Conservation (phyloP, 1,140 invertebrate genomes). For the Calycopis cecrops region DNA sequence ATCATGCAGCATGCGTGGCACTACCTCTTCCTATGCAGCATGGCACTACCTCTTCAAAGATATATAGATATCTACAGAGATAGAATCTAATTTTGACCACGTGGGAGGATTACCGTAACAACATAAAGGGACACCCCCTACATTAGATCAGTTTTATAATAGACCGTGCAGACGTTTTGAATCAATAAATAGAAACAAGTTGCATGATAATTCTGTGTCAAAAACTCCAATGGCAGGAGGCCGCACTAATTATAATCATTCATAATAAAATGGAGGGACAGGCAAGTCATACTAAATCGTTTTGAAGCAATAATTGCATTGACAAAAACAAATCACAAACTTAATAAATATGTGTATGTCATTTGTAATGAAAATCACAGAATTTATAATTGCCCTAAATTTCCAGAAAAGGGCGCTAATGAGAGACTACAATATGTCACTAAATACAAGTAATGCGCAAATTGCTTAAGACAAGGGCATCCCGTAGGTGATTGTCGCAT, state of each 20-base stretch:
- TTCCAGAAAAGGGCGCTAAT: constrained; percentile 25
- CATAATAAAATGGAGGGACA: constrained; percentile 13
- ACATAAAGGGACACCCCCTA: constrained; percentile 19
- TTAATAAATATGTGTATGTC: constrained; percentile 20
- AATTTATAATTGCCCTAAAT: constrained; percentile 31
- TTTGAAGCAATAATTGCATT: constrained; percentile 16
- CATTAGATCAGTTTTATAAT: constrained; percentile 28
- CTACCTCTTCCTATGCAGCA: no score
- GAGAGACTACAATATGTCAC: constrained; percentile 22
- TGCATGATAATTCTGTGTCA: constrained; percentile 11
- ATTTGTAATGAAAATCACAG: constrained; percentile 23
- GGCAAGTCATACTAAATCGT: constrained; percentile 17
- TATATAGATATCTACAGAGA: no score
- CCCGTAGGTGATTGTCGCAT: constrained; percentile 22
- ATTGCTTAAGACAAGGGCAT: constrained; percentile 30
- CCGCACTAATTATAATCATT: neutral
- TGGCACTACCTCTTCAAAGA: constrained; percentile 32
- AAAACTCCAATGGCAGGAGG: constrained; percentile 12
- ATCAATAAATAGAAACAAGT: constrained; percentile 13
- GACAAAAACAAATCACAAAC: constrained; percentile 8
- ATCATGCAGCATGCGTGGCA: no score
- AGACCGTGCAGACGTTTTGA: constrained; percentile 28
- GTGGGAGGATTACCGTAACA: constrained; percentile 32
- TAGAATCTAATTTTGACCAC: constrained; percentile 27
- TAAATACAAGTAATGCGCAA: constrained; percentile 27